Conservation (phyloP, 2,113 vertebrate genomes). For the Coptodon bakossiorum region DNA sequence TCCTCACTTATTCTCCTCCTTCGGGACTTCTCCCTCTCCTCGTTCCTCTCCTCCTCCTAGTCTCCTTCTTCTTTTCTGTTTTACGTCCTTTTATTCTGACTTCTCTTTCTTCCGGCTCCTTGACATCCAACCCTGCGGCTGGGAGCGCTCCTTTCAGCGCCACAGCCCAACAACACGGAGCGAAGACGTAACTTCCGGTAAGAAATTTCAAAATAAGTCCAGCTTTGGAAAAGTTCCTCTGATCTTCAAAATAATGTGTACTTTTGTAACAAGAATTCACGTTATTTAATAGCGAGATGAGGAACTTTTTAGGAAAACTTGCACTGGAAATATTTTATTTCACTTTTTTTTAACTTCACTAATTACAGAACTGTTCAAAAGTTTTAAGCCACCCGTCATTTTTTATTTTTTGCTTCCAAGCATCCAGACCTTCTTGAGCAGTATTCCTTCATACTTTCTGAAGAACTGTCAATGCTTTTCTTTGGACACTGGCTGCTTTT, state of each 20-base stretch:
- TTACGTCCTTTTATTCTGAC: neutral
- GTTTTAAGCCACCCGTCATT: accelerated
- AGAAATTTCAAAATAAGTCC: neutral
- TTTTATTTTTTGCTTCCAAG: neutral
- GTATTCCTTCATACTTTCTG: neutral
- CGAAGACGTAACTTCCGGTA: neutral
- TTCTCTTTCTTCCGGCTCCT: neutral
- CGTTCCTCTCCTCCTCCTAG: neutral
- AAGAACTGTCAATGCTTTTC: neutral
- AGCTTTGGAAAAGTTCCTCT: neutral
- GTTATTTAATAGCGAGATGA: neutral
- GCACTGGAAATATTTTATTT: neutral
- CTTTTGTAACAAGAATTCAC: neutral
- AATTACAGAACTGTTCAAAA: neutral
- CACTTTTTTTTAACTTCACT: neutral
- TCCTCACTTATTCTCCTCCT: neutral
- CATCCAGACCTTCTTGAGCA: neutral
- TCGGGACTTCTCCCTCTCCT: neutral
- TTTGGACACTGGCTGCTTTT: neutral
- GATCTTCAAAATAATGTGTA: neutral
- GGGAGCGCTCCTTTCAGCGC: neutral
- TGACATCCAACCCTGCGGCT: neutral
- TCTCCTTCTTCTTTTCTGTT: neutral
- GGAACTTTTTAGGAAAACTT: neutral
- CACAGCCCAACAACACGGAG: neutral